A percentile compares a stretch with the other conserved stretches of the same genome.
Evolutionary conservation across 2,113 vertebrate genomes (phyloP).

Genomic region (Hippocampus barbouri): DNA sequence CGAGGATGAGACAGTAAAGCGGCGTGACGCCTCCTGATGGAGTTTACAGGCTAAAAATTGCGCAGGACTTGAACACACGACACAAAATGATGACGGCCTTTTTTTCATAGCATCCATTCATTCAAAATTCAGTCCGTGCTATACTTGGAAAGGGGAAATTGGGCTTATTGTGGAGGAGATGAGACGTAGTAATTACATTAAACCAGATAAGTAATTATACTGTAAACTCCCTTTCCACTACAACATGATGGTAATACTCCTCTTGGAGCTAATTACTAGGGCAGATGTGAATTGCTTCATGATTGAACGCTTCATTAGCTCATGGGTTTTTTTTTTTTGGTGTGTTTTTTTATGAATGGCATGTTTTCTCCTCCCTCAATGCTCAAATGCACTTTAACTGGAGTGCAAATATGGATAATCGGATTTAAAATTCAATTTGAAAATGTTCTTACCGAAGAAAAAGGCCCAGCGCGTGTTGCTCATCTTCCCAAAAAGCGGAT

Average conservation of each 20-base stretch:
- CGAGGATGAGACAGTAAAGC: no score
- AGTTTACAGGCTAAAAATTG: not conserved
- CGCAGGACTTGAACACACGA: not conserved
- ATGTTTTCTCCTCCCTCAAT: not conserved
- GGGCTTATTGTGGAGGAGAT: constrained; percentile 35
- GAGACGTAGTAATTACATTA: constrained; percentile 54
- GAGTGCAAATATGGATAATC: constrained; percentile 19
- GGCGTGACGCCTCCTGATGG: not conserved
- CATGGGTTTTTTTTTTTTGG: not conserved
- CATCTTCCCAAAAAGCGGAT: not conserved
- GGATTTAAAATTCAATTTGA: constrained; percentile 7
- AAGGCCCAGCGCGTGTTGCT: not conserved
- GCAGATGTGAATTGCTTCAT: constrained; percentile 30
- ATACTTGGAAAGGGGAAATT: constrained; percentile 45
- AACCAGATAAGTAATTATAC: constrained; percentile 51
- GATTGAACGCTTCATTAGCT: constrained; percentile 52
- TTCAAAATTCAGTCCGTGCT: constrained; percentile 34
- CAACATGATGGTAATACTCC: constrained; percentile 34
- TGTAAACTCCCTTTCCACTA: constrained; percentile 25
- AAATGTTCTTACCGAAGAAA: constrained; percentile 5
- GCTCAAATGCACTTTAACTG: not conserved
- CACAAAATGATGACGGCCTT: not conserved
- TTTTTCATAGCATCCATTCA: constrained; percentile 23
- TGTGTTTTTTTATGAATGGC: not conserved
- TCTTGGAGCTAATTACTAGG: constrained; percentile 31